Percentiles rank a stretch among this genome's conserved stretches.
Evolutionary conservation across 2,113 vertebrate species (phyloP).

Genomic region (Lontra canadensis): DNA sequence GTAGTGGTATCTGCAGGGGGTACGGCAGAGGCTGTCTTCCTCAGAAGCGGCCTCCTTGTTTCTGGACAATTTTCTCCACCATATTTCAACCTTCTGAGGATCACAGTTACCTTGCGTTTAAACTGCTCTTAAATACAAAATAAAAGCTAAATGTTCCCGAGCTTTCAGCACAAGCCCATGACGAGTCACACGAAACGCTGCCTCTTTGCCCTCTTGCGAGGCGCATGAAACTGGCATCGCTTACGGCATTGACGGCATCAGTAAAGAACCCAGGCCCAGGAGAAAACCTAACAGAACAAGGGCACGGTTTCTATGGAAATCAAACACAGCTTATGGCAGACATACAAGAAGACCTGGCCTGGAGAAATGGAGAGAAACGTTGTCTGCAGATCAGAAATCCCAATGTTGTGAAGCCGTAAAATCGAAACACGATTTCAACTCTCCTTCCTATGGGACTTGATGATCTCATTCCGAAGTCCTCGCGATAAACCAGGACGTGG

Average conservation of each 20-base stretch:
- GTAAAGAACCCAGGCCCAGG: neutral
- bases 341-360: neutral
- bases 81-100: neutral
- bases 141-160: neutral
- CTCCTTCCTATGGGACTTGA: neutral
- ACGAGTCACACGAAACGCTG: too few species aligned
- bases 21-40: accelerated
- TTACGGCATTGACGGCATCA: accelerated
- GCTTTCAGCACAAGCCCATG: too few species aligned
- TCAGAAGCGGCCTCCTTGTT: accelerated
- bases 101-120: too few species aligned
- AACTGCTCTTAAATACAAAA: neutral
- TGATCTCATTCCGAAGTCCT: neutral
- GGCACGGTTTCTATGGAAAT: accelerated
- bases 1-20: accelerated
- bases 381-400: neutral
- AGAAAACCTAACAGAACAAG: too few species aligned
- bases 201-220: accelerated
- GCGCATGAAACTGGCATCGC: accelerated
- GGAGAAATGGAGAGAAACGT: neutral
- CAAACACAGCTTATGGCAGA: neutral
- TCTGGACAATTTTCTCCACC: neutral
- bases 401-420: neutral
- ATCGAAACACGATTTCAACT: neutral
- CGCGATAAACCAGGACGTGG: accelerated